These are phyloP conservation scores for Pantherophis alleghaniensis DNA, from an alignment of 2,797 vertebrate species.

Conservation along the genomic window DNA sequence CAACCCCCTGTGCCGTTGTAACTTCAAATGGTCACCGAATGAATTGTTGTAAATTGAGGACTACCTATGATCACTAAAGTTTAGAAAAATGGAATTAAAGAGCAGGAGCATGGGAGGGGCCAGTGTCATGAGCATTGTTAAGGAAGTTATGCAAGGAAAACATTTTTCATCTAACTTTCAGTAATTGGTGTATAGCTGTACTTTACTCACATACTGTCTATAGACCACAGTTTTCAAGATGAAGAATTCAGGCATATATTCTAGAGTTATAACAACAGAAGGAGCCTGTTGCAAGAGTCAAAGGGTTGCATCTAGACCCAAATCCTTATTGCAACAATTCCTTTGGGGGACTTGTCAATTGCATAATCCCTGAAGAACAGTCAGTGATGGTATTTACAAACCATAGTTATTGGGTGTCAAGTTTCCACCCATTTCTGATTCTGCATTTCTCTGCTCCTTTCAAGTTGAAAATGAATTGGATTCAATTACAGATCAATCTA, in stretches of 20 bases:
- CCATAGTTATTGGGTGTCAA: background rate
- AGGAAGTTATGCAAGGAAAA: background rate
- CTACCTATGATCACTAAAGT: background rate
- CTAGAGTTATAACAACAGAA: background rate
- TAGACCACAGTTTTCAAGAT: background rate
- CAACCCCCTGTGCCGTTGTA: background rate
- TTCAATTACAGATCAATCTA: background rate
- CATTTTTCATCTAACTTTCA: background rate
- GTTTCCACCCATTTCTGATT: background rate
- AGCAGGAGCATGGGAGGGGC: background rate
- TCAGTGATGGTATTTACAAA: background rate
- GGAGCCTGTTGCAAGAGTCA: background rate
- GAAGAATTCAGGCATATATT: background rate
- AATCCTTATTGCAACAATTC: background rate
- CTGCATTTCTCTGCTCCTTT: background rate
- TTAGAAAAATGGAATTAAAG: background rate
- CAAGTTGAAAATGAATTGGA: background rate
- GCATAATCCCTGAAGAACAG: background rate
- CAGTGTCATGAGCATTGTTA: background rate
- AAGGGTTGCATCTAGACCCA: background rate
- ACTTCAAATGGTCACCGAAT: background rate
- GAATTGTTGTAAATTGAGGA: background rate
- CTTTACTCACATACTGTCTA: background rate
- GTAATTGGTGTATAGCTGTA: background rate
- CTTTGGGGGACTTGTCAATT: background rate